Conservation (phyloP, 2,797 vertebrate species). For the Sardinella longiceps region DNA sequence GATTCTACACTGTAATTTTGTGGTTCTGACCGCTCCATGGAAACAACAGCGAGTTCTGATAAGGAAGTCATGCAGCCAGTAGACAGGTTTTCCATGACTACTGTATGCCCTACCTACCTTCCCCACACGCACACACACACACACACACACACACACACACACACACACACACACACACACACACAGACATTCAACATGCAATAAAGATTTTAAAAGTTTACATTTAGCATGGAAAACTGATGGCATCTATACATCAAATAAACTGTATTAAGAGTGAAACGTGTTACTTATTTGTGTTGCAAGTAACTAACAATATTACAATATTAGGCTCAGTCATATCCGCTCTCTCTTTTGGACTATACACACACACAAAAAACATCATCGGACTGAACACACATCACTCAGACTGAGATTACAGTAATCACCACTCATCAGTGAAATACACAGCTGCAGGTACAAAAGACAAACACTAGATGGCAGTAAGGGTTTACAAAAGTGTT, state of each 20-base stretch:
- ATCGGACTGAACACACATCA: not conserved
- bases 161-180: not conserved
- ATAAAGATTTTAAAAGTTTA: no score
- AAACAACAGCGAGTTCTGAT: slow-evolving; percentile 38
- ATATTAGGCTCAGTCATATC: not conserved
- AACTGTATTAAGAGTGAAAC: not conserved
- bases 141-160: no score
- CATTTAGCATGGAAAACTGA: no score
- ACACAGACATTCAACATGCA: no score
- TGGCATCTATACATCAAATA: not conserved
- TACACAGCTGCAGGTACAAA: not conserved
- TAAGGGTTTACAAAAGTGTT: not conserved
- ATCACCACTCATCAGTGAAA: not conserved
- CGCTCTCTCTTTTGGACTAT: not conserved
- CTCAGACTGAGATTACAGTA: not conserved
- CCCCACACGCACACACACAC: not conserved
- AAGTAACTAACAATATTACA: not conserved
- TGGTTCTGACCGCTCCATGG: slow-evolving; percentile 38
- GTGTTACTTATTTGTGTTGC: not conserved
- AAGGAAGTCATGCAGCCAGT: slow-evolving; percentile 27
- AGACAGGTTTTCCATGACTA: not conserved
- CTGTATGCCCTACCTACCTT: not conserved
- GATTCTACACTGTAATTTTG: slow-evolving; percentile 43
- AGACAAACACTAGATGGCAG: not conserved
- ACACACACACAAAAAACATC: no score